Evolutionary conservation across 2,888 invertebrate species (phyloP).

Genomic region (Morinoia aosen): DNA sequence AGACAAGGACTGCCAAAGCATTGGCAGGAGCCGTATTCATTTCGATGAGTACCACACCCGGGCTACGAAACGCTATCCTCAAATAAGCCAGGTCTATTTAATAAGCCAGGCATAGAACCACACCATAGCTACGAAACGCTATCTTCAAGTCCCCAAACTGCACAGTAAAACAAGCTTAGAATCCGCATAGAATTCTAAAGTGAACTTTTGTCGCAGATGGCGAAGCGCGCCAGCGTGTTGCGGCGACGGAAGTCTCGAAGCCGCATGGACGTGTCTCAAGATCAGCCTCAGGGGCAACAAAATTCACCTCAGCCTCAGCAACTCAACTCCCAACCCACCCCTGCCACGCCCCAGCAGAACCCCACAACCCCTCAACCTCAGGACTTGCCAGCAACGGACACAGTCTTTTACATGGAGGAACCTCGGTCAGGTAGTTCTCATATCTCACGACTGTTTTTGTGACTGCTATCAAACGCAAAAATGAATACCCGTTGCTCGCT

Average conservation of each 20-base stretch:
- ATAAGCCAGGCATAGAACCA: too few relatives aligned
- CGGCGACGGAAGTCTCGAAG: constrained; percentile 80
- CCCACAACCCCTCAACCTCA: constrained; percentile 27
- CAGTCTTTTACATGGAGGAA: constrained; percentile 74
- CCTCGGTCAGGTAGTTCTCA: constrained; percentile 71
- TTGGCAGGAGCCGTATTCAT: too few relatives aligned
- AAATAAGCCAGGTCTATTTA: too few relatives aligned
- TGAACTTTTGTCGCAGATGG: constrained; percentile 75
- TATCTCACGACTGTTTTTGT: not conserved
- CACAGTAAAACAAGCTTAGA: too few relatives aligned
- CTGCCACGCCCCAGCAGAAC: not conserved
- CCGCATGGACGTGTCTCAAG: constrained; percentile 76
- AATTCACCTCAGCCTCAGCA: not conserved
- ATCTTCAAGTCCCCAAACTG: too few relatives aligned
- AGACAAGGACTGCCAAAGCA: too few relatives aligned
- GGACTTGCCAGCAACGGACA: constrained; percentile 71
- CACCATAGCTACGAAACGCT: too few relatives aligned
- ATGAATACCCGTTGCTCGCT: not conserved
- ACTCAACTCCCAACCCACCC: not conserved
- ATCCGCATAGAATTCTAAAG: too few relatives aligned
- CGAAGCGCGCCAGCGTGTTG: constrained; percentile 81
- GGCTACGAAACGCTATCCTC: too few relatives aligned
- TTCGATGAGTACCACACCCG: too few relatives aligned
- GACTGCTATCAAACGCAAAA: too few relatives aligned
- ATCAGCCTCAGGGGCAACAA: constrained; percentile 34